phyloP scores from a whole-genome alignment of 2,113 vertebrate species.

The Cathartes aura region DNA sequence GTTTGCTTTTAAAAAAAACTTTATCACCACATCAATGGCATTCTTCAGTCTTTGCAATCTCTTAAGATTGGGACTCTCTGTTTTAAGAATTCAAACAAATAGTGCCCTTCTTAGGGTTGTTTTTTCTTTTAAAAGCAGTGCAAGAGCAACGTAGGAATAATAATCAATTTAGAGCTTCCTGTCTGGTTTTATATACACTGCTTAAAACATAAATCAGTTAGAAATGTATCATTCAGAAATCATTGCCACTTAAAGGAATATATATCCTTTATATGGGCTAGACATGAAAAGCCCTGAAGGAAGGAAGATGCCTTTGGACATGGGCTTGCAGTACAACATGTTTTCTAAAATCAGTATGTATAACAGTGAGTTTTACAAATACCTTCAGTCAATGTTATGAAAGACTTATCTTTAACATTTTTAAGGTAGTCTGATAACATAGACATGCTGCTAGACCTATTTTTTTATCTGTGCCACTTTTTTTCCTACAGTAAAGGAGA shows the following conservation, averaged over 20 bases:
- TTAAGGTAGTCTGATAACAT: neutral
- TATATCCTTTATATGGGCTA: neutral
- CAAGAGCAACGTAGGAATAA: neutral
- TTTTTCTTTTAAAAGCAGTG: neutral
- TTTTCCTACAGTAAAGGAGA: neutral
- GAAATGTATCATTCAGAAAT: conserved; percentile 15
- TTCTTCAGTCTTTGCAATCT: neutral
- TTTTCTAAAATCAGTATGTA: neutral
- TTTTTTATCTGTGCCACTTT: neutral
- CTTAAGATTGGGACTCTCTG: neutral
- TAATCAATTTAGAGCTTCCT: neutral
- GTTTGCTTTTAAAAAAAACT: neutral
- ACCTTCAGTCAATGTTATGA: neutral
- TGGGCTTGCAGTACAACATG: neutral
- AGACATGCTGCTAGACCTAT: neutral
- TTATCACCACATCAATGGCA: neutral
- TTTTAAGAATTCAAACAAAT: neutral
- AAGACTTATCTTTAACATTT: neutral
- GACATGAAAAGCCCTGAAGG: neutral
- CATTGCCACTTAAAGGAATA: neutral
- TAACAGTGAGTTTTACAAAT: neutral
- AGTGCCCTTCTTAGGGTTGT: neutral
- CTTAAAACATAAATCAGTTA: neutral
- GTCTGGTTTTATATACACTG: neutral
- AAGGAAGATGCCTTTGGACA: neutral